phyloP scores from a whole-genome alignment of 2,113 vertebrate genomes.

The Bufo bufo region DNA sequence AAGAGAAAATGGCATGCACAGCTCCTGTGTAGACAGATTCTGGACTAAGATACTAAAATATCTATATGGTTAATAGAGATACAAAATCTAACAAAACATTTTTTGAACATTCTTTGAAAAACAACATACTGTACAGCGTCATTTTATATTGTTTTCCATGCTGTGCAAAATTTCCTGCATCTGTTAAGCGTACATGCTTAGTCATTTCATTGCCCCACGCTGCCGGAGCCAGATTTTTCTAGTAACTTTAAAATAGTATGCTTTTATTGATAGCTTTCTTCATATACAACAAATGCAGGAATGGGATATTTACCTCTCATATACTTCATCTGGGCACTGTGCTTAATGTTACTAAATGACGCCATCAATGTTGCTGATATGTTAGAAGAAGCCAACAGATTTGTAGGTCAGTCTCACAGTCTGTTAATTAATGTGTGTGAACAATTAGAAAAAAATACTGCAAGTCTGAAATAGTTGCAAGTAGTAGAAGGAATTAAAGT shows the following conservation, averaged over 20 bases:
- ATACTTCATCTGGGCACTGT: background rate
- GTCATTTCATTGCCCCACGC: conserved; percentile 4
- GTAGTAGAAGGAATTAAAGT: no score
- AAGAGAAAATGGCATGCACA: background rate
- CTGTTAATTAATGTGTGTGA: no score
- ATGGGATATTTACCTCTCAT: background rate
- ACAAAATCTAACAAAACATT: background rate
- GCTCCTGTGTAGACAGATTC: background rate
- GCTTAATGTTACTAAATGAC: no score
- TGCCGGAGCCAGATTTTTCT: background rate
- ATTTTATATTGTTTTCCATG: conserved; percentile 17
- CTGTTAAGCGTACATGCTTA: conserved; percentile 7
- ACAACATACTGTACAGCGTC: conserved; percentile 12
- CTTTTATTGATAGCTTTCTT: background rate
- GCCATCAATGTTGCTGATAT: no score
- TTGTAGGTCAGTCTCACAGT: no score
- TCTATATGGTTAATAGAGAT: background rate
- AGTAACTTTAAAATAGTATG: background rate
- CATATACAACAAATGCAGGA: background rate
- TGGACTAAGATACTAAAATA: conserved; percentile 12
- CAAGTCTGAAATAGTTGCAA: no score
- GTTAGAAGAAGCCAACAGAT: no score
- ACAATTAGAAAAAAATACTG: no score
- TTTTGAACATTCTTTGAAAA: background rate
- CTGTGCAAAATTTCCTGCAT: background rate